phyloP scores from a whole-genome alignment of 2,113 vertebrate genomes.

The Bubalus kerabau region DNA sequence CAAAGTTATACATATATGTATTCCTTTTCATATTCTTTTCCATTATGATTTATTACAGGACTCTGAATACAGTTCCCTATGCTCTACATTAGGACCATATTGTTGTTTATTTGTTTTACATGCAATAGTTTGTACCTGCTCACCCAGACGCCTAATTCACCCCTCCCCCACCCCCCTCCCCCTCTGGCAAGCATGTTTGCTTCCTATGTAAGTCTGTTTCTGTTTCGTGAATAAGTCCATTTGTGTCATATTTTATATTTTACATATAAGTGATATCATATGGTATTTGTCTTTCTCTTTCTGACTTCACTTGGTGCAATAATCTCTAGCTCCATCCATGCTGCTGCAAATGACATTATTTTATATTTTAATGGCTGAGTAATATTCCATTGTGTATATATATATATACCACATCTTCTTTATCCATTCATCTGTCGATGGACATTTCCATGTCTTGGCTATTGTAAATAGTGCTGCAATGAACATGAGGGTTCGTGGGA shows the following conservation, averaged over 20 bases:
- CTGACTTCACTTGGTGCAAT: background rate
- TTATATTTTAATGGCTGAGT: background rate
- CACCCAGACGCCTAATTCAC: background rate
- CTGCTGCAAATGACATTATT: background rate
- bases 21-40: background rate
- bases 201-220: background rate
- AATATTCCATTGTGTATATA: background rate
- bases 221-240: background rate
- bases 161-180: background rate
- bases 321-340: background rate
- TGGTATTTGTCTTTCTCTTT: background rate
- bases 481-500: background rate
- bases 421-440: background rate
- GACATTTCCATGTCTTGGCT: background rate
- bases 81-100: background rate
- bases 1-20: background rate
- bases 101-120: background rate
- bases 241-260: background rate
- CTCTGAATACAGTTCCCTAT: background rate
- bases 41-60: background rate
- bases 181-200: background rate
- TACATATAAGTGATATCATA: background rate
- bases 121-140: background rate
- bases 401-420: background rate
- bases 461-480: background rate